These are phyloP conservation scores for Glandiceps talaboti DNA, from an alignment of 53 echinoderm and acorn worm species.

Conservation along the genomic window DNA sequence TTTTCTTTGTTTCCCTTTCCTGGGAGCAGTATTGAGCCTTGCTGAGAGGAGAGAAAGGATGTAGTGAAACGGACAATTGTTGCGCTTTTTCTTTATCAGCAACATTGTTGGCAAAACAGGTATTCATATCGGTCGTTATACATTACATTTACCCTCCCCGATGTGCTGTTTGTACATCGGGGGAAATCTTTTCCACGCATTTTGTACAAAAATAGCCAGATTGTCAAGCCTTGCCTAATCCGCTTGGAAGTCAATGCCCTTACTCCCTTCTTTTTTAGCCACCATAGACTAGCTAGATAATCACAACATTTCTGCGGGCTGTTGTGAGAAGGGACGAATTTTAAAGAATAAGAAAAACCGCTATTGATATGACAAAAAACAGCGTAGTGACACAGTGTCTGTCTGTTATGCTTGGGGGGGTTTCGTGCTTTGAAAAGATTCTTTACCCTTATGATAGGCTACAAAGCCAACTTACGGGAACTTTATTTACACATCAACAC, in stretches of 20 bases:
- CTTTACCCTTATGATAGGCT: background rate
- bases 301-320: background rate
- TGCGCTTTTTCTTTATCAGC: background rate
- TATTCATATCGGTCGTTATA: too few relatives aligned
- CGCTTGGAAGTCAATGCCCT: background rate
- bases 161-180: too few relatives aligned
- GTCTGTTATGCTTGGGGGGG: background rate
- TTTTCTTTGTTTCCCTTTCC: background rate
- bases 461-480: background rate
- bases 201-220: too few relatives aligned
- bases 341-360: too few relatives aligned
- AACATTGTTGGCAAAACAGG: background rate
- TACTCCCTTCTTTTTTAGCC: background rate
- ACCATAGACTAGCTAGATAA: background rate
- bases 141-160: too few relatives aligned
- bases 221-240: too few relatives aligned
- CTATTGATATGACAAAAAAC: background rate
- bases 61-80: background rate
- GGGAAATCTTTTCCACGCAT: too few relatives aligned
- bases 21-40: background rate
- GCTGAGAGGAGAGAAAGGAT: too few relatives aligned
- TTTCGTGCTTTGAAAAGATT: background rate
- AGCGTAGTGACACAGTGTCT: background rate
- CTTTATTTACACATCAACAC: background rate
- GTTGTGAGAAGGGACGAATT: too few relatives aligned